phyloP scores from a whole-genome alignment of 2,888 invertebrate species.

The Drosophila stalkeri region DNA sequence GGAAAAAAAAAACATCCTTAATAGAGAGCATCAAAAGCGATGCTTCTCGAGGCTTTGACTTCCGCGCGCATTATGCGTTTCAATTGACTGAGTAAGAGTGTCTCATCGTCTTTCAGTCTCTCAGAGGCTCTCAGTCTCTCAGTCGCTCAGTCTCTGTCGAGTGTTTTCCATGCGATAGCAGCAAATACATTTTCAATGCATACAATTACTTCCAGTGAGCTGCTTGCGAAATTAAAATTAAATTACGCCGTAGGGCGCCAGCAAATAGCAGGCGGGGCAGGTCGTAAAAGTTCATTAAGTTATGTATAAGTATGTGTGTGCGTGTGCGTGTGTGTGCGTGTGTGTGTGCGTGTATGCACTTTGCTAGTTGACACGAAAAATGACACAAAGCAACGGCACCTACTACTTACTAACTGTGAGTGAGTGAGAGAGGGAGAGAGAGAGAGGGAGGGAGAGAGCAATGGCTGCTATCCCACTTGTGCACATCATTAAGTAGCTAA shows the following conservation, averaged over 20 bases:
- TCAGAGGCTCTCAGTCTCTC: not conserved
- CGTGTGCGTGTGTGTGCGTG: not conserved
- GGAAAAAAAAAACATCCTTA: not conserved
- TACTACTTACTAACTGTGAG: not conserved
- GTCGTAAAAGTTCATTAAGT: conserved; percentile 73
- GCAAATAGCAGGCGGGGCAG: conserved; percentile 10
- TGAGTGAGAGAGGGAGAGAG: too few species aligned
- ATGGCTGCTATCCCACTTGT: conserved; percentile 48
- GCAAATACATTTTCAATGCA: conserved; percentile 77
- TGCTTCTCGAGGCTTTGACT: conserved; percentile 7
- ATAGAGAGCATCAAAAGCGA: not conserved
- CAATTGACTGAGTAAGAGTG: conserved; percentile 31
- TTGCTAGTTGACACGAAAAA: conserved; percentile 73
- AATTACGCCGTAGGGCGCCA: conserved; percentile 57
- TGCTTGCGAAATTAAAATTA: conserved; percentile 80
- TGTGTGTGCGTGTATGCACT: conserved; percentile 15
- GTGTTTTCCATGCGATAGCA: conserved; percentile 75
- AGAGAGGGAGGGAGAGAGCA: not conserved
- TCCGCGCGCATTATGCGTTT: conserved; percentile 31
- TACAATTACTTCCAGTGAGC: conserved; percentile 79
- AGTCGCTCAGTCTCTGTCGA: conserved; percentile 36
- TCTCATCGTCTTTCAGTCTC: not conserved
- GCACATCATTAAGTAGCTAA: conserved; percentile 78
- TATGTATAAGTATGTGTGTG: conserved; percentile 35
- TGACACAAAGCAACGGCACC: conserved; percentile 42